phyloP scores from a whole-genome alignment of 1,140 invertebrate genomes.

The Nebria ingens region DNA sequence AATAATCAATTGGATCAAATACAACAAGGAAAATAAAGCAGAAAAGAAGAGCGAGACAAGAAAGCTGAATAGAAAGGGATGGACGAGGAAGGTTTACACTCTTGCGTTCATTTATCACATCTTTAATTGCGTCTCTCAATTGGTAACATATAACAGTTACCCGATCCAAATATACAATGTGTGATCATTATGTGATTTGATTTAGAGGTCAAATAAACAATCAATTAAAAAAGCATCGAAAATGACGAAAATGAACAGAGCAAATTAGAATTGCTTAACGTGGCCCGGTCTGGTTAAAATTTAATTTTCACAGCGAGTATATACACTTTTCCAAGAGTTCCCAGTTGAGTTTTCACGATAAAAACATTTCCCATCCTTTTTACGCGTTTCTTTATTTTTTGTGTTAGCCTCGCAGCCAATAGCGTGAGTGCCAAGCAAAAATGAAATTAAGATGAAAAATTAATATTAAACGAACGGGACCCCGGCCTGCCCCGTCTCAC shows the following conservation, averaged over 20 bases:
- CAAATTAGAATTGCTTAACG: no score
- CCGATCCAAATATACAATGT: background rate
- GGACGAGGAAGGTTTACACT: background rate
- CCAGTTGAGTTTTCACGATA: background rate
- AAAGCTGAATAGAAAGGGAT: background rate
- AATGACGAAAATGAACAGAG: no score
- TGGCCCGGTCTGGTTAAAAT: background rate
- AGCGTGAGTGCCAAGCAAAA: background rate
- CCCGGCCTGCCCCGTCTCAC: background rate
- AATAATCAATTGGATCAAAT: no score
- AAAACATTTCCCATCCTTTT: background rate
- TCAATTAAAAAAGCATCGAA: no score
- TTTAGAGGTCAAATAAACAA: no score
- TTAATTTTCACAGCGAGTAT: background rate
- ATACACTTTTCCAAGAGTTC: background rate
- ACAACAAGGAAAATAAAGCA: no score
- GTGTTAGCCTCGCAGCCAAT: background rate
- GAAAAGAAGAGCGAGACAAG: background rate
- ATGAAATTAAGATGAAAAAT: background rate
- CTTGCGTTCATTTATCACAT: background rate
- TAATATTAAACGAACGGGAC: background rate
- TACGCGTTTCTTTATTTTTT: background rate
- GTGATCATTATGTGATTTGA: no score
- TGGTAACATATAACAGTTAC: background rate
- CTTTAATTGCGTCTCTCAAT: background rate